Base-by-base conservation (phyloP, 2,113 vertebrate species). In the Sturnus vulgaris region DNA sequence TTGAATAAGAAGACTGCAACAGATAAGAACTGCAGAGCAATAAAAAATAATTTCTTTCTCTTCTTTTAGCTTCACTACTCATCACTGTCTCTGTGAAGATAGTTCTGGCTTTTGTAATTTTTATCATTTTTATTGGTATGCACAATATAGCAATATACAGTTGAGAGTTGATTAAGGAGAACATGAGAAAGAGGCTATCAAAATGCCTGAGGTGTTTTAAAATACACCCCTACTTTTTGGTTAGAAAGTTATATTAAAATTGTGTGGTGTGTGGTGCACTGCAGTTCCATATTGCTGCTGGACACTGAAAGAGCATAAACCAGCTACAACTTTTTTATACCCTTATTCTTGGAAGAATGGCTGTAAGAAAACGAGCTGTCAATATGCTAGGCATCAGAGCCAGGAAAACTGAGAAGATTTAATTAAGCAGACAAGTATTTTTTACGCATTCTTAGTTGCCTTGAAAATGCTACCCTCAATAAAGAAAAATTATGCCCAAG, bases 11-110 rank as follows among this genome's bases (percentile, higher is more conserved):
- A 15, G 27, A 88, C 56, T 64, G 31, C 23, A 27, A 89, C 25
- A 84, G 76, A 86, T 83, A 93, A 93, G 72, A 86, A 86, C 39
- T 59, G 59, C 50, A 86, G 33, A 78, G 24, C 56, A 95, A 92
- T 81, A 56, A 92, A 93, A 92, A 84, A 20, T 31, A 61, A 59
- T 33, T 63, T 88, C 24, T 73, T 90, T 65, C 25, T 75, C 23
- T 68, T 52, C n/a, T 91, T 90, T 82, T 55, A 87, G 22, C 40
- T 75, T 84, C 22, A 47, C 49, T 75, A 42, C 24, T 75, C 46
- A 40, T 79, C 2, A 7, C 28, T 66, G 37, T 65, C 39, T 78
- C 65, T 40, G 12, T 68, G 49, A 89, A 81, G 65, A 85, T 4
- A 21, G n/a, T 71, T 89, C 66, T 85, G 69, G 33, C 46, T 71